Conservation (phyloP, 2,113 vertebrate genomes). For the Lamprotornis superbus region DNA sequence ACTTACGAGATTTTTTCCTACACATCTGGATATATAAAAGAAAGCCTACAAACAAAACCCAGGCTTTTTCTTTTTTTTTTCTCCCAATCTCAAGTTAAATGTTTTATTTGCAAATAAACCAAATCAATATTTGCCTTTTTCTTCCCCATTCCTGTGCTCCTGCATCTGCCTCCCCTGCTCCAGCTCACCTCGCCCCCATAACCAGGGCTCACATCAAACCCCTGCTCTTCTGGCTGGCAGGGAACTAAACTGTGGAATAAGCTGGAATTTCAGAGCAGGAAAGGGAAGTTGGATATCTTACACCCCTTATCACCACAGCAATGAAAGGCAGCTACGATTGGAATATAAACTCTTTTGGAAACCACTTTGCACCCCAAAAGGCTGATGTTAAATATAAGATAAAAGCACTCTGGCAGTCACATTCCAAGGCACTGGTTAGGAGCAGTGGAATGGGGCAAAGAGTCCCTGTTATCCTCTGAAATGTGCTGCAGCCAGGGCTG, state of each 20-base stretch:
- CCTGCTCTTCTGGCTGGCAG: neutral
- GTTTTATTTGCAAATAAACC: neutral
- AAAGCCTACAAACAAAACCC: neutral
- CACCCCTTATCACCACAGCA: neutral
- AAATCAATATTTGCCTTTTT: neutral
- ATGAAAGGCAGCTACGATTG: neutral
- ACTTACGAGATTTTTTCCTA: neutral
- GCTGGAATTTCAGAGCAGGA: neutral
- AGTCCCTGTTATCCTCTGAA: neutral
- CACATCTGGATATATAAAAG: neutral
- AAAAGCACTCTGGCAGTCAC: neutral
- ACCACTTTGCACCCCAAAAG: neutral
- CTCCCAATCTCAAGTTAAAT: neutral
- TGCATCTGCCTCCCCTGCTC: neutral
- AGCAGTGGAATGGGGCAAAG: neutral
- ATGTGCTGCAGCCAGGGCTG: neutral
- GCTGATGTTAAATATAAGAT: neutral
- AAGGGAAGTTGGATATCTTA: neutral
- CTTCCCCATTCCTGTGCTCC: neutral
- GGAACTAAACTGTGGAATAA: neutral
- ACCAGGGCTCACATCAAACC: neutral
- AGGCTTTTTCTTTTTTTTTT: accelerated
- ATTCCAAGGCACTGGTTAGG: neutral
- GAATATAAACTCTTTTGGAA: neutral
- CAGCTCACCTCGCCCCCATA: neutral